Evolutionary conservation across 2,113 vertebrate genomes (phyloP), one percentile per base, ranked within the genome.

Genomic region (Neotoma lepida): DNA sequence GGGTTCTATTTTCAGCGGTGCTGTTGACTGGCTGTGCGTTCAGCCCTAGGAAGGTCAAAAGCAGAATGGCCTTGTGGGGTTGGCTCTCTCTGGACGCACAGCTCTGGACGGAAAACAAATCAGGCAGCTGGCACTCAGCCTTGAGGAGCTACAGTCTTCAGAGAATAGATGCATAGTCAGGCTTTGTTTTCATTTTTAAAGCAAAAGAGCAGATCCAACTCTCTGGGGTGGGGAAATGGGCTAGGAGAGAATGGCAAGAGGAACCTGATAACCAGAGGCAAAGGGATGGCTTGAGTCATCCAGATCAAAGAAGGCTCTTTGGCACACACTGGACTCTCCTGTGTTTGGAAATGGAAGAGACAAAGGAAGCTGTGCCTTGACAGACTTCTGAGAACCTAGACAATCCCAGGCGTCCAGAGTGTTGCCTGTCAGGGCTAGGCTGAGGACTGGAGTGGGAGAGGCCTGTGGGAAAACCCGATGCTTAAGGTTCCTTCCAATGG

Each of bases 1-100:
- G 95, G 85, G 96, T 94, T 97, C 96, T 97, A 97, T 97, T 97
- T 97, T 97, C 91, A 95, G 93, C 87, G 95, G 49, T 30, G 33
- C 95, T 89, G 96, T 90, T 92, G 91, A 97, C 94, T 93, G 86
- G 94, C 93, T 61, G n/a, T 87, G 92, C 95, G 91, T 93, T 93
- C 95, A 96, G 91, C 80, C 95, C 76, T 81, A 68, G 46, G 78
- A 95, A 97, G 94, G 95, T 94, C 97, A 97, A 76, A 94, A 87
- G 92, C 94, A 86, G 91, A 95, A 66, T 89, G 94, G 84, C 96
- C 90, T 97, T 86, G 89, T 0, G 0, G 39, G 28, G 64, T 44
- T 0, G 46, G 77, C 94, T 95, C 87, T 95, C 88, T 94, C 96
- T 81, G 74, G 91, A 84, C 18, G 30, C 39, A 63, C 66, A 70